phyloP scores from a whole-genome alignment of 2,113 vertebrate genomes.

The Arizona elegans region DNA sequence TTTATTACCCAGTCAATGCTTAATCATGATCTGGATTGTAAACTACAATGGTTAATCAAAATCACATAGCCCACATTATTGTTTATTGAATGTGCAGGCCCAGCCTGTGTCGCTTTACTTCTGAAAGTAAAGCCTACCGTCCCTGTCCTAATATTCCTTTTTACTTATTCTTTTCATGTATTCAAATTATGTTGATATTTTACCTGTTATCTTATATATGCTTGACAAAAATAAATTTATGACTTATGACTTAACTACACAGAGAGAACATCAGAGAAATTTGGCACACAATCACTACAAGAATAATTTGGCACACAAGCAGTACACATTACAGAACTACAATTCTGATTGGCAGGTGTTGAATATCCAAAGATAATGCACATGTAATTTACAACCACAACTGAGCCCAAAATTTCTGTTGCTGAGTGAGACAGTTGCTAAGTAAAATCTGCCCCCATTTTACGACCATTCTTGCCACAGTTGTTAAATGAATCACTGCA shows the following conservation, averaged over 20 bases:
- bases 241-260: not conserved
- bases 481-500: no score
- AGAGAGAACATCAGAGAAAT: not conserved
- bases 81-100: not conserved
- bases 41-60: not conserved
- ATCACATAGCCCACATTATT: not conserved
- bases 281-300: not conserved
- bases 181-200: no score
- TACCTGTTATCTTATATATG: no score
- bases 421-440: not conserved
- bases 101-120: not conserved
- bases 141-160: no score
- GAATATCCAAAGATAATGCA: not conserved
- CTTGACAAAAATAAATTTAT: no score
- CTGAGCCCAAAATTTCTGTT: not conserved
- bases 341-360: not conserved
- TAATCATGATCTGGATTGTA: not conserved
- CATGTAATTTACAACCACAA: not conserved
- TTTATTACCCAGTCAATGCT: not conserved
- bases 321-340: not conserved
- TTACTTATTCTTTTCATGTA: no score
- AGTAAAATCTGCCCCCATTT: not conserved
- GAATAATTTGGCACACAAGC: not conserved
- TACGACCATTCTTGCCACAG: no score
- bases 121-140: not conserved